These are phyloP conservation scores for Pampus argenteus DNA, from an alignment of 2,797 vertebrate genomes.

Conservation along the genomic window DNA sequence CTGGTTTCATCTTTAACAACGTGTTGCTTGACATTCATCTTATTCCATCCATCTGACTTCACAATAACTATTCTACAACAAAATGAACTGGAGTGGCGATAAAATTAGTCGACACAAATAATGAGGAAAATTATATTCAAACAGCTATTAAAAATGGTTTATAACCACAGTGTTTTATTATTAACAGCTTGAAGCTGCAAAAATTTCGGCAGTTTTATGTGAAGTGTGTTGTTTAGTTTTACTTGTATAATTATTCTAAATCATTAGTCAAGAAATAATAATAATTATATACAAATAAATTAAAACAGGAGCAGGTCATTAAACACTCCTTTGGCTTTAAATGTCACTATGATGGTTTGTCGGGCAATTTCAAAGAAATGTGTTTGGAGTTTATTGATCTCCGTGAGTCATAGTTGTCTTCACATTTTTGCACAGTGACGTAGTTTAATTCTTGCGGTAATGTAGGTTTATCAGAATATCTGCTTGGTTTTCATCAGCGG, in stretches of 20 bases:
- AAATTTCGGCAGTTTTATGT: constrained; percentile 52
- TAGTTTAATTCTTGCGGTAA: neutral
- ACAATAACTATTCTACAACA: constrained; percentile 36
- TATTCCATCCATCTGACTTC: constrained; percentile 12
- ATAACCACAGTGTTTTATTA: constrained; percentile 26
- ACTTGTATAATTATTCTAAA: constrained; percentile 54
- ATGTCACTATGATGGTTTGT: constrained; percentile 51
- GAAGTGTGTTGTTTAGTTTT: constrained; percentile 20
- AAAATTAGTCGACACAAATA: constrained; percentile 32
- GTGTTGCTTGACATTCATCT: constrained; percentile 1
- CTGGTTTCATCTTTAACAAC: too few relatives aligned
- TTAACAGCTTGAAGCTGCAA: constrained; percentile 69
- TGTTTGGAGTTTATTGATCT: constrained; percentile 46
- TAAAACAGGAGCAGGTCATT: constrained; percentile 51
- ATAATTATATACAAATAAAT: constrained; percentile 67
- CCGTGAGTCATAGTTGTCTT: constrained; percentile 40
- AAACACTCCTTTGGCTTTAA: constrained; percentile 66
- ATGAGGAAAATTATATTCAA: constrained; percentile 37
- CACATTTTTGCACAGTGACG: neutral
- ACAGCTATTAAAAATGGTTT: constrained; percentile 36
- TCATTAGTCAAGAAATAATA: constrained; percentile 60
- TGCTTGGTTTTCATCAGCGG: neutral
- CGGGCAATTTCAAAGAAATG: constrained; percentile 45
- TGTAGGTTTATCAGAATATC: neutral
- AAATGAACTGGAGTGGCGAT: constrained; percentile 31